phyloP scores from a whole-genome alignment of 2,888 invertebrate genomes.

The Clitarchus hookeri region DNA sequence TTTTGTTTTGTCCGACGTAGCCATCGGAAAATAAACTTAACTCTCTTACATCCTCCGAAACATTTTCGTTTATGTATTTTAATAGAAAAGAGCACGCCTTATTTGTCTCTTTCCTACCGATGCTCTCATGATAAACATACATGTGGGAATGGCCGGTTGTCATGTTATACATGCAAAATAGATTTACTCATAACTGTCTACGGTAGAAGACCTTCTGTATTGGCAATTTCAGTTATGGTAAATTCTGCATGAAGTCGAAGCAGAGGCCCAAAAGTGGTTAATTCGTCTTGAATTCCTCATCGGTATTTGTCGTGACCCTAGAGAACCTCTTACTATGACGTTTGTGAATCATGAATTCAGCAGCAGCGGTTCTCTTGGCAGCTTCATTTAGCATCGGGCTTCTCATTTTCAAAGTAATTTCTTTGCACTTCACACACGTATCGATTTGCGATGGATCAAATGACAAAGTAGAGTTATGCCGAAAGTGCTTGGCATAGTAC shows the following conservation, averaged over 20 bases:
- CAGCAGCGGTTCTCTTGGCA: no score
- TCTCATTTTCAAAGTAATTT: no score
- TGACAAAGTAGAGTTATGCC: no score
- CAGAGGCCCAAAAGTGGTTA: not conserved
- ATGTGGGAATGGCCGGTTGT: not conserved
- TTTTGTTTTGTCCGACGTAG: not conserved
- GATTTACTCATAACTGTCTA: not conserved
- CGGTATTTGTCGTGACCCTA: not conserved
- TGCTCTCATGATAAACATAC: constrained; percentile 17
- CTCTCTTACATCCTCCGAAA: not conserved
- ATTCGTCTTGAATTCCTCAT: not conserved
- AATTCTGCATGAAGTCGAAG: not conserved
- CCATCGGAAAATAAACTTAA: constrained; percentile 7
- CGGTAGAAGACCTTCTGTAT: not conserved
- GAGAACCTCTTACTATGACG: not conserved
- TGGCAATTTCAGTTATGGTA: not conserved
- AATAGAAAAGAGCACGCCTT: not conserved
- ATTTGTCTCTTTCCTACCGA: not conserved
- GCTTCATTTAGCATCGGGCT: no score
- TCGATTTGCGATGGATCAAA: no score
- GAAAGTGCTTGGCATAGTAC: no score
- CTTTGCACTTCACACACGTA: no score
- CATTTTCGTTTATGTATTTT: not conserved
- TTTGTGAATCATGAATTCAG: not conserved
- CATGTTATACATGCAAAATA: not conserved